These are phyloP conservation scores for Gymnobelideus leadbeateri DNA, from an alignment of 2,113 vertebrate species.

Conservation along the genomic window DNA sequence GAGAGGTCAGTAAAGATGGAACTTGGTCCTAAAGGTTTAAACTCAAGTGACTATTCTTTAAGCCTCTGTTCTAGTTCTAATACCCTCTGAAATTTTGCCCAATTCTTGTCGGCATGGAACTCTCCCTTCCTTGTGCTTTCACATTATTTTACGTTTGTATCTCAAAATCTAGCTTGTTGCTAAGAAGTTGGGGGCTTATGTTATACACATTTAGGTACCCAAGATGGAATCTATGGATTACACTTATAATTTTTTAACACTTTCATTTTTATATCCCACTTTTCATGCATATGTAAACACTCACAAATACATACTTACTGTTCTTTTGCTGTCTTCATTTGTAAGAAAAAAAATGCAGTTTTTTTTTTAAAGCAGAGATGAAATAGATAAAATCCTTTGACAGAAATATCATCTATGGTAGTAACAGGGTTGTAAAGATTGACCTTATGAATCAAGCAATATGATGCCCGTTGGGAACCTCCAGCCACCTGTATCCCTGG, in stretches of 20 bases:
- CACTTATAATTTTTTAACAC: background rate
- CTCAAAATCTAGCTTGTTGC: background rate
- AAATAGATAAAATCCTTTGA: conserved; percentile 71
- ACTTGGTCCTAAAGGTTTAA: too few relatives aligned
- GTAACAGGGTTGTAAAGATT: conserved; percentile 82
- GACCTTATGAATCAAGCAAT: conserved; percentile 84
- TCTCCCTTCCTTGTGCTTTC: too few relatives aligned
- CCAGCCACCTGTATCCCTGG: conserved; percentile 53
- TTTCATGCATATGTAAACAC: background rate
- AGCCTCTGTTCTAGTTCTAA: too few relatives aligned
- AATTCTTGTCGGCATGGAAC: too few relatives aligned
- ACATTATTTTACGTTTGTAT: too few relatives aligned
- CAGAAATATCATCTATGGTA: conserved; percentile 56
- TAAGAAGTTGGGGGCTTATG: background rate
- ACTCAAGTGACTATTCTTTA: too few relatives aligned
- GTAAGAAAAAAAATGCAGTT: conserved; percentile 50
- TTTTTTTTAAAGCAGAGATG: conserved; percentile 67
- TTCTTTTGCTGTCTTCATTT: conserved; percentile 18
- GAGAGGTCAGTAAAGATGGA: too few relatives aligned
- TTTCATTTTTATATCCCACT: conserved; percentile 14
- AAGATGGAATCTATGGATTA: background rate
- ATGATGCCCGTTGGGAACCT: conserved; percentile 62
- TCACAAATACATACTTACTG: background rate
- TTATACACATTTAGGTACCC: background rate
- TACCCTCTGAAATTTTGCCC: too few relatives aligned